Base-by-base conservation (phyloP, 1,140 invertebrate species). In the Pristionchus pacificus region DNA sequence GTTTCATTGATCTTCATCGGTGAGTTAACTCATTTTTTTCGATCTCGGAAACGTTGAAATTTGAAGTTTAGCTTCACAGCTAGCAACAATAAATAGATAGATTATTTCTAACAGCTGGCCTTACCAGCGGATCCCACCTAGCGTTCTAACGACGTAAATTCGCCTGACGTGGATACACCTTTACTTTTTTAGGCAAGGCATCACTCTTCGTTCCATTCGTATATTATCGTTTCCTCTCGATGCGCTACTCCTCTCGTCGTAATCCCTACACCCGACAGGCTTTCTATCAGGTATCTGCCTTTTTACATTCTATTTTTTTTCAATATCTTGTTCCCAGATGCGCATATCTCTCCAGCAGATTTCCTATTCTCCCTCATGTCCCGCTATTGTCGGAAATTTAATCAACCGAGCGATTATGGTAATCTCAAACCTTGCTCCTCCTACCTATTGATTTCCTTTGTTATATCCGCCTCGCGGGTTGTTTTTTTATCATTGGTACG, bases 171-270 rank as follows among this genome's bases (percentile, higher is more conserved):
- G n/a, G n/a, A n/a, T n/a, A n/a, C n/a, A n/a, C n/a, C n/a, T n/a
- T 71, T 79, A 80, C 78, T 79, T 79, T 88, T 89, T 64, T 86
- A 95, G 93, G 92, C 13, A 89, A 90, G 83, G 90, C 90, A 79
- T 90, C 90, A 65, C 84, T 95, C 25, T 86, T 97, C 74, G 91
- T 93, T 38, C 93, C 93, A 49, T 91, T 97, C 83, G 88, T 95
- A 67, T 98, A 97, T 86, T 96, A 95, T 85, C 92, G 95, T 80
- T 97, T 97, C 85, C 86, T 97, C 70, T 88, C 89, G 60, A 85
- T 94, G 79, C 89, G 95, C 64, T 93, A 97, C 85, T 86, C 90
- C 38, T 97, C 93, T 1, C 88, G 91, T 68, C 90, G 95, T 77
- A 98, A 98, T 88, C 93, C 93, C 0, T 95, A 93, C 85, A 94